Evolutionary conservation across 2,797 vertebrate genomes (phyloP).

Genomic region (Natrix natrix): DNA sequence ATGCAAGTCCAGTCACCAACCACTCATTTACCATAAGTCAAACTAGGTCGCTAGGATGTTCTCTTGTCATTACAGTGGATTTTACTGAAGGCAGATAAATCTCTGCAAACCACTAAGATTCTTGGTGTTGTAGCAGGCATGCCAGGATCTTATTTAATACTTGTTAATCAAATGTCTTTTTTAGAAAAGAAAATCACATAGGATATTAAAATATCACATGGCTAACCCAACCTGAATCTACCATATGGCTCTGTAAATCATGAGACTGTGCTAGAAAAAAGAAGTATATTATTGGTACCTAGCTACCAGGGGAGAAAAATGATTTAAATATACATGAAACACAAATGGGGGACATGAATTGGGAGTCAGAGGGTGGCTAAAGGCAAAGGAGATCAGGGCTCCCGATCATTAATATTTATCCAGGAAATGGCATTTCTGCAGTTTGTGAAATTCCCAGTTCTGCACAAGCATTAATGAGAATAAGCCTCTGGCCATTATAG

Average conservation of each 20-base stretch:
- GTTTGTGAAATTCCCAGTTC: background rate
- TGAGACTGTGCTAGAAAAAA: background rate
- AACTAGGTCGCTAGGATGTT: background rate
- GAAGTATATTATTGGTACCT: background rate
- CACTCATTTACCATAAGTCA: background rate
- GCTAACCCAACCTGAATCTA: background rate
- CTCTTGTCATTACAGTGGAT: background rate
- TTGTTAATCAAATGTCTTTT: background rate
- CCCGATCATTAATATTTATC: background rate
- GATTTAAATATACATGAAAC: background rate
- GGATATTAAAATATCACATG: background rate
- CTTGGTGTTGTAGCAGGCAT: background rate
- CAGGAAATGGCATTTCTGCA: background rate
- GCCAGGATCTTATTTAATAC: background rate
- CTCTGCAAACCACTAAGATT: background rate
- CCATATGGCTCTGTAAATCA: background rate
- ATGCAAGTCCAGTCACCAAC: background rate
- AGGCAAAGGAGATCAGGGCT: background rate
- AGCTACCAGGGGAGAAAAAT: background rate
- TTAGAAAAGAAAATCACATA: background rate
- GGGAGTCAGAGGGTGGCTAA: background rate
- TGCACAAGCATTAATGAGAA: background rate
- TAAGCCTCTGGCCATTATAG: background rate
- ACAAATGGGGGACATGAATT: background rate
- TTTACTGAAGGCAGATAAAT: background rate